A percentile compares a stretch with the other conserved stretches of the same genome.
Evolutionary conservation across 2,888 invertebrate genomes (phyloP).

Genomic region (Sesamia inferens): DNA sequence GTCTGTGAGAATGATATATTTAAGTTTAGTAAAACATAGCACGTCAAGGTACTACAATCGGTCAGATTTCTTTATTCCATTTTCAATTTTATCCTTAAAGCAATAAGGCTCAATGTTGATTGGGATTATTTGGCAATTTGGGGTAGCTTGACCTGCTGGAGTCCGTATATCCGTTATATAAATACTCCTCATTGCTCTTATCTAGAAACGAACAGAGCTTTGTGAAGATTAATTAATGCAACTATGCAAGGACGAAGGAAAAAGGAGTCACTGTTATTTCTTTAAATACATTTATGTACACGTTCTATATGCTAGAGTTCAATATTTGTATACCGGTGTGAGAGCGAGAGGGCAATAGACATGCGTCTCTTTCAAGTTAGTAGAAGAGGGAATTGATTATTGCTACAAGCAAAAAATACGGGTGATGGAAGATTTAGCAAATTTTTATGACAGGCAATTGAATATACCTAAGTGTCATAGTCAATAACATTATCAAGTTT

Average conservation of each 20-base stretch:
- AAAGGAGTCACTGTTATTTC: slow-evolving; percentile 38
- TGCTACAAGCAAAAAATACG: background rate
- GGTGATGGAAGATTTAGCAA: background rate
- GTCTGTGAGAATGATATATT: background rate
- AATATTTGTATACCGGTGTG: slow-evolving; percentile 30
- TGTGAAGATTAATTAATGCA: slow-evolving; percentile 30
- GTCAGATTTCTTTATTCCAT: no score
- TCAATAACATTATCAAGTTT: background rate
- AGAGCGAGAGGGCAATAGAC: background rate
- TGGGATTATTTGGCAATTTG: no score
- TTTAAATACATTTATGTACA: slow-evolving; percentile 19
- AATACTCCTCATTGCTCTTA: slow-evolving; percentile 24
- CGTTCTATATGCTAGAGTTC: slow-evolving; percentile 9
- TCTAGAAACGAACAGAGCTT: slow-evolving; percentile 21
- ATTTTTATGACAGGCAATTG: background rate
- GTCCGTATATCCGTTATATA: slow-evolving; percentile 21
- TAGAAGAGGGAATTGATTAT: background rate
- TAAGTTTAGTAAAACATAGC: slow-evolving; percentile 9
- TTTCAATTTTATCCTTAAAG: no score
- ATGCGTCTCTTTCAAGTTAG: slow-evolving; percentile 12
- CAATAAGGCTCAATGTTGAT: no score
- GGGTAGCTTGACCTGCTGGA: no score
- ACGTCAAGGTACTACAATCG: no score
- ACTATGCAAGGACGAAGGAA: slow-evolving; percentile 53
- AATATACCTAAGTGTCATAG: background rate